Base-by-base conservation (phyloP, 2,797 vertebrate genomes). In the Scyliorhinus canicula region DNA sequence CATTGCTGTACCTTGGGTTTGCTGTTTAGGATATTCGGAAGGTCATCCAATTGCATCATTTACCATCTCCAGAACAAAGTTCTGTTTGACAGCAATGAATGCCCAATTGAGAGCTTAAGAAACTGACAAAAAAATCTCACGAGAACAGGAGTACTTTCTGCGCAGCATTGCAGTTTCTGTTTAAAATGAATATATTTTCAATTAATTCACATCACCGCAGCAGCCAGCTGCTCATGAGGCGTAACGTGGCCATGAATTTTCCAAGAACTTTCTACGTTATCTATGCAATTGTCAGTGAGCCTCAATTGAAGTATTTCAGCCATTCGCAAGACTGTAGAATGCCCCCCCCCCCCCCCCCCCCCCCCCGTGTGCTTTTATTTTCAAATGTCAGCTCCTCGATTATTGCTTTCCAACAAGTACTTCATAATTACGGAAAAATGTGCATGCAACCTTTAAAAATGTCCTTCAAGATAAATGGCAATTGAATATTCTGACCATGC, bases 361-460 rank as follows among this genome's bases (percentile, higher is more conserved):
- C n/a, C n/a, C 60, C 7, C n/a, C 21, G 21, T 24, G 21, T 12
- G 7, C 1, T 63, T 91, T 91, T 69, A n/a, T 82, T 91, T 65
- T 19, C 40, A 91, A 91, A 91, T 91, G 88, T 91, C 88, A 91
- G 26, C n/a, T 65, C n/a, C 88, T 91, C 60, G 24, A 91, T 91
- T 60, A 91, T 44, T 44, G 57, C 88, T 65, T 44, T 65, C 26
- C 60, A 26, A 44, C 5, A 65, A 91, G 57, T n/a, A 4, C 88
- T 91, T 65, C 24, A 3, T 40, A 91, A 91, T 91, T 91, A 24
- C 24, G 88, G 88, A 44, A 91, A 91, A 65, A 65, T 11, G 60
- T 26, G n/a, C 1, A 2, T 44, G 88, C 88, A 91, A 65, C 88
- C 88, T 91, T 91, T 91, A 91, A 60, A 91, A 91, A 91, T 91